Percentiles rank a stretch among this genome's conserved stretches.
phyloP scores from a whole-genome alignment of 2,113 vertebrate genomes.

The Bubo blakistoni region DNA sequence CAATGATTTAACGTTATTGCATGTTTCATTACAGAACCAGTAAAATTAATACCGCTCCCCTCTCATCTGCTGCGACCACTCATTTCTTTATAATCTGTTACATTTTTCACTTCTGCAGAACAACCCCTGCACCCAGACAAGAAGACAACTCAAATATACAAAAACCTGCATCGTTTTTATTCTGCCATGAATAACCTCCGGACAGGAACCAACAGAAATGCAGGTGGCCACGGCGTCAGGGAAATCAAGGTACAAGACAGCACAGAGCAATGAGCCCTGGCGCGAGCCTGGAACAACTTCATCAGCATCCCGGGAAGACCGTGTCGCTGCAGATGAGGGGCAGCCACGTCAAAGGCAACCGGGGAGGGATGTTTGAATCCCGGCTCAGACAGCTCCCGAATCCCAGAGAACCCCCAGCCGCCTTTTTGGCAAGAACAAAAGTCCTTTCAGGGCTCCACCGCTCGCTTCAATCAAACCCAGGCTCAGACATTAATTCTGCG shows the following conservation, averaged over 20 bases:
- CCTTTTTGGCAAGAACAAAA: neutral
- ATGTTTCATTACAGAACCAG: slow-evolving; percentile 9
- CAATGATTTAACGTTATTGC: slow-evolving; percentile 18
- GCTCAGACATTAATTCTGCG: neutral
- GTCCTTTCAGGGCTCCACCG: neutral
- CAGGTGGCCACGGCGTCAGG: neutral
- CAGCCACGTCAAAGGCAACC: neutral
- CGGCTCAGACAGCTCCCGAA: slow-evolving; percentile 8
- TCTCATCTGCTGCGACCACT: neutral
- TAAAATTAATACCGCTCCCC: neutral
- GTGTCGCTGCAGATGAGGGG: neutral
- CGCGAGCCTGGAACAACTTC: slow-evolving; percentile 10
- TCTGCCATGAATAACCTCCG: neutral
- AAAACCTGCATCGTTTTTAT: neutral
- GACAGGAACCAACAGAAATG: neutral
- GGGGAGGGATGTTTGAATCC: neutral
- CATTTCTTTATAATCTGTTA: neutral
- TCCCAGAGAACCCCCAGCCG: neutral
- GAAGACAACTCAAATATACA: neutral
- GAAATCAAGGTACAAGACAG: neutral
- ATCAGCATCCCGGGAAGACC: neutral
- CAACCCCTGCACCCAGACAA: neutral
- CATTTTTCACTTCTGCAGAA: slow-evolving; percentile 34
- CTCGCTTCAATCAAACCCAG: neutral
- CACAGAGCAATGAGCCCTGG: neutral